Percentiles rank a stretch among this genome's conserved stretches.
phyloP scores from a whole-genome alignment of 2,888 invertebrate genomes.

The Drosophila tanythrix region DNA sequence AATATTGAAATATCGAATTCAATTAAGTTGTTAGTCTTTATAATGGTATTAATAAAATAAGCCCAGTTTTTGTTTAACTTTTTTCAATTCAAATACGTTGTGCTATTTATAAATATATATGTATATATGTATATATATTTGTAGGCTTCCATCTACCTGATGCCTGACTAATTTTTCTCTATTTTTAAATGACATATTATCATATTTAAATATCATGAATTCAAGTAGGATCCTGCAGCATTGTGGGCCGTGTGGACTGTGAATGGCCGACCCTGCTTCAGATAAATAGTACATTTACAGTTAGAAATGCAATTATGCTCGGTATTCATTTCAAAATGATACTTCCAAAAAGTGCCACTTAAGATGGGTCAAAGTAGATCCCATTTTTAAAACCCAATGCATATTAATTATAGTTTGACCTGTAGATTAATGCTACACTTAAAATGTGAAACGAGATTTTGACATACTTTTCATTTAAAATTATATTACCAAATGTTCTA shows the following conservation, averaged over 20 bases:
- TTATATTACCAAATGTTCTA: background rate
- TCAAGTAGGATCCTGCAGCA: background rate
- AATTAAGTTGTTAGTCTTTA: background rate
- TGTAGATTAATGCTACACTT: background rate
- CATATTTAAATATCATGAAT: background rate
- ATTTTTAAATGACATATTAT: background rate
- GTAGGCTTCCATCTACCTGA: background rate
- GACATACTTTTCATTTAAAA: background rate
- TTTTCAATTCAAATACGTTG: background rate
- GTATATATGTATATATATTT: background rate
- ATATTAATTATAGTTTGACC: background rate
- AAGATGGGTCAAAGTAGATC: background rate
- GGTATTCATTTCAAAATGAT: background rate
- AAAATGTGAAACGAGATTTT: background rate
- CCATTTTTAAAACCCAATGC: background rate
- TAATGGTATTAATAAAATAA: conserved; percentile 4
- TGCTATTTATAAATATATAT: background rate
- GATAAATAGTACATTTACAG: background rate
- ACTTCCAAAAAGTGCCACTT: background rate
- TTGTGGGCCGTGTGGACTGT: no score
- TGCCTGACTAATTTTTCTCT: background rate
- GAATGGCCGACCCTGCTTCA: background rate
- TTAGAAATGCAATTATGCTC: background rate
- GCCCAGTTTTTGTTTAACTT: conserved; percentile 1
- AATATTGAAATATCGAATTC: background rate